phyloP scores from a whole-genome alignment of 2,797 vertebrate genomes.

The Rhinichthys osculus region DNA sequence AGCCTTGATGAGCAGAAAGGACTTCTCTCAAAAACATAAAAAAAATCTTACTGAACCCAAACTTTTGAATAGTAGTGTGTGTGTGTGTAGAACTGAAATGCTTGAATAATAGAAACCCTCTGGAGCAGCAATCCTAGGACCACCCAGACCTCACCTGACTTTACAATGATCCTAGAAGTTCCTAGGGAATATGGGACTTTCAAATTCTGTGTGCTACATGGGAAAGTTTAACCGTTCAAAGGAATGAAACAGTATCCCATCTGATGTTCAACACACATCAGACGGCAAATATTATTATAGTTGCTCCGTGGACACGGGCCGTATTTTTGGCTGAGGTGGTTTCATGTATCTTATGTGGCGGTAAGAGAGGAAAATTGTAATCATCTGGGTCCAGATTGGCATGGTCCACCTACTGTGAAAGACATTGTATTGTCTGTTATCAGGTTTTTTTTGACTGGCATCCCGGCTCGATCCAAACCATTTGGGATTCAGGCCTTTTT shows the following conservation, averaged over 20 bases:
- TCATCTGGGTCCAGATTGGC: conserved; percentile 77
- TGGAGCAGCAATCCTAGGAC: conserved; percentile 59
- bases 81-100: background rate
- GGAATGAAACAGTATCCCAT: conserved; percentile 70
- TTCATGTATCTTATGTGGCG: conserved; percentile 76
- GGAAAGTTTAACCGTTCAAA: conserved; percentile 54
- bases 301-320: conserved; percentile 66
- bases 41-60: too few species aligned
- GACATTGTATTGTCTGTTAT: conserved; percentile 72
- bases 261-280: conserved; percentile 74
- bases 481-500: conserved; percentile 67
- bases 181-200: conserved; percentile 59
- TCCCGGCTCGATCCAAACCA: conserved; percentile 64
- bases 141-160: conserved; percentile 75
- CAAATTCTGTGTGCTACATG: conserved; percentile 71
- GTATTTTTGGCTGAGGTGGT: conserved; percentile 63
- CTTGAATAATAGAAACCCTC: conserved; percentile 26
- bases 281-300: conserved; percentile 79
- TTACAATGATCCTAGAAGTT: conserved; percentile 66
- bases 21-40: too few species aligned
- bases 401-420: conserved; percentile 66
- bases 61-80: too few species aligned
- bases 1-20: background rate
- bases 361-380: conserved; percentile 78
- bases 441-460: conserved; percentile 64